phyloP scores from a whole-genome alignment of 1,140 invertebrate genomes.

The Heterodera carotae region DNA sequence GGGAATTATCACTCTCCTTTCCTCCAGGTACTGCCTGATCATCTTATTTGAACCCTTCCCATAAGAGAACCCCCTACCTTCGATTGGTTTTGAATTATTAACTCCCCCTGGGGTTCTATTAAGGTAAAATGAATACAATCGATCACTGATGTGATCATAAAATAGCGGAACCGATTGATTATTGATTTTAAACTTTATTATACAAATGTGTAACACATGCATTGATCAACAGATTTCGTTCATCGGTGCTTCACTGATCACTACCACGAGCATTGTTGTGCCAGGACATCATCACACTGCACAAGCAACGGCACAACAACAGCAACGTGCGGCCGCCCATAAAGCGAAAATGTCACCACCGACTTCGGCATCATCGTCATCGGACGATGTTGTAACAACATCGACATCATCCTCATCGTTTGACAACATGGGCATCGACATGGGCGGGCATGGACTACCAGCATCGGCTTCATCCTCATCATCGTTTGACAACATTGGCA shows the following conservation, averaged over 20 bases:
- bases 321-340: not conserved
- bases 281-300: not conserved
- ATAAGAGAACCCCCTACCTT: too few species aligned
- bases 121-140: too few species aligned
- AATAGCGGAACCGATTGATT: not conserved
- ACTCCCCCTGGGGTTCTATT: too few species aligned
- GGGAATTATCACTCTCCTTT: too few species aligned
- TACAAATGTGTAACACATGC: not conserved
- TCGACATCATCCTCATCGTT: too few species aligned
- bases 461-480: not conserved
- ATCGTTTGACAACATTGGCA: too few species aligned
- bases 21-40: too few species aligned
- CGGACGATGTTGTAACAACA: not conserved
- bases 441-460: not conserved
- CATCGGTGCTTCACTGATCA: slow-evolving; percentile 22
- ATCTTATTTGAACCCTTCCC: too few species aligned
- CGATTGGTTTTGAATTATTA: too few species aligned
- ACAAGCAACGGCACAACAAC: not conserved
- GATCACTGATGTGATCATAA: too few species aligned
- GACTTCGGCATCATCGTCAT: not conserved
- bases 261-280: too few species aligned
- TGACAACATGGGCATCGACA: not conserved
- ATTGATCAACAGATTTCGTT: slow-evolving; percentile 26
- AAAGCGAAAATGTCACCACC: not conserved
- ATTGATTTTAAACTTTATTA: not conserved